Conservation (phyloP, 2,113 vertebrate species). For the Galeopterus variegatus region DNA sequence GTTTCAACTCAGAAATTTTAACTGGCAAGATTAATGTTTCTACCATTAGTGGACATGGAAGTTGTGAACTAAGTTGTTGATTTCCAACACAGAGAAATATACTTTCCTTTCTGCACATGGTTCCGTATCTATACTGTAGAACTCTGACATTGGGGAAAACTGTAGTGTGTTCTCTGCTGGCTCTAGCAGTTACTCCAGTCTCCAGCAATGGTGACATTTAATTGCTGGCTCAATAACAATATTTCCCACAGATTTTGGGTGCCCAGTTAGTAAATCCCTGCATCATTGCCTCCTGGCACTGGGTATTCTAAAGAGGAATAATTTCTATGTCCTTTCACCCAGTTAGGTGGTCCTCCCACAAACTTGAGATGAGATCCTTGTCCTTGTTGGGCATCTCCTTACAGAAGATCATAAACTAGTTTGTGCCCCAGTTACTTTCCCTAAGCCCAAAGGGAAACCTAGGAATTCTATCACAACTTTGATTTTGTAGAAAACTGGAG, state of each 20-base stretch:
- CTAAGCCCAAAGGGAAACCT: background rate
- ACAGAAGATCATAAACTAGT: background rate
- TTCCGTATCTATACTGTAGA: background rate
- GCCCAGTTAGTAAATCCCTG: background rate
- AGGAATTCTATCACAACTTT: background rate
- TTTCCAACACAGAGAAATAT: slow-evolving; percentile 1
- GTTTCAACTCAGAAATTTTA: slow-evolving; percentile 37
- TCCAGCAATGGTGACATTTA: background rate
- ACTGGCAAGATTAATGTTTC: background rate
- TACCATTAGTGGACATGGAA: background rate
- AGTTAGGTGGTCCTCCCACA: background rate
- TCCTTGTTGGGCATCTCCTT: background rate
- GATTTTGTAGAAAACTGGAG: slow-evolving; percentile 7
- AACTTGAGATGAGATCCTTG: background rate
- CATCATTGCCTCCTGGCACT: background rate
- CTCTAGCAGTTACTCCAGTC: background rate
- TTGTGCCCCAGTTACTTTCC: background rate
- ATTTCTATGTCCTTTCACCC: background rate
- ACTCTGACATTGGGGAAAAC: background rate
- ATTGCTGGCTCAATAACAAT: background rate
- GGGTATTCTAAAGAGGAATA: background rate
- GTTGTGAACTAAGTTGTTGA: background rate
- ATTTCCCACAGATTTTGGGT: background rate
- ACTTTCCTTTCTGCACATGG: background rate
- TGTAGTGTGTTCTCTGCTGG: background rate